Percentiles rank a stretch among this genome's conserved stretches.
These are phyloP conservation scores for silkworm (Bombyx mori) DNA, from an alignment of 1,140 invertebrate species.

Conservation along the genomic window ASM3026992v2 NC_085121.1:13012501-13013000, in stretches of 20 bases:
- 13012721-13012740: too few species aligned
- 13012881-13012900: constrained; percentile 42
- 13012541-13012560: too few species aligned
- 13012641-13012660: too few species aligned
- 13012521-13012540: too few species aligned
- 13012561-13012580: too few species aligned
- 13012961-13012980: constrained; percentile 11
- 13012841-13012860: constrained; percentile 22
- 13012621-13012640: too few species aligned
- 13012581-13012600: too few species aligned
- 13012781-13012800: constrained; percentile 6
- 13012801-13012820: constrained; percentile 27
- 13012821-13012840: constrained; percentile 33
- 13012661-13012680: too few species aligned
- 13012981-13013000: constrained; percentile 1
- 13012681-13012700: too few species aligned
- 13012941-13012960: constrained; percentile 13
- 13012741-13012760: neutral
- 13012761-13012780: constrained; percentile 18
- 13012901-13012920: constrained; percentile 45
- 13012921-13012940: constrained; percentile 18
- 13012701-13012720: too few species aligned
- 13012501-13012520: too few species aligned
- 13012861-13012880: constrained; percentile 42
- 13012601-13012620: too few species aligned